Conservation (phyloP, 2,888 invertebrate genomes). For the Eurois occulta region DNA sequence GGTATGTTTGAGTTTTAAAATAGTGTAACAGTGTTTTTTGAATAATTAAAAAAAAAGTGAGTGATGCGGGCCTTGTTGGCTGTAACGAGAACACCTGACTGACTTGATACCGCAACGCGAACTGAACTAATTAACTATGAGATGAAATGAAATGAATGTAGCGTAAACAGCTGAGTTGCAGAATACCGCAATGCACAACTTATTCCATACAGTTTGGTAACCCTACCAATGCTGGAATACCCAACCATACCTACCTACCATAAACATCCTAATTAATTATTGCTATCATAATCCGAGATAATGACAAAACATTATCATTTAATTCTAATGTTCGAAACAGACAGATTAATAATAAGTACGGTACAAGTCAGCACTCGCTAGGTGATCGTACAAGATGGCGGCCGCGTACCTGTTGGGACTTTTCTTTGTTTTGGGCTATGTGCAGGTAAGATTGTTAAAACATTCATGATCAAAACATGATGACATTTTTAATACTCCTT, state of each 20-base stretch:
- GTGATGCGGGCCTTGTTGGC: too few species aligned
- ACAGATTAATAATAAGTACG: constrained; percentile 9
- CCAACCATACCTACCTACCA: constrained; percentile 23
- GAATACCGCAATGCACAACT: too few species aligned
- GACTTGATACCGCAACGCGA: too few species aligned
- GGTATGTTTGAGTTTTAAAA: too few species aligned
- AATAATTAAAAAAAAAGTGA: too few species aligned
- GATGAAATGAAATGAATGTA: too few species aligned
- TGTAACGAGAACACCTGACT: too few species aligned
- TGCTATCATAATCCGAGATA: constrained; percentile 54
- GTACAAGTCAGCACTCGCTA: constrained; percentile 23
- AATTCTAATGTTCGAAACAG: constrained; percentile 44
- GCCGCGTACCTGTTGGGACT: constrained; percentile 53
- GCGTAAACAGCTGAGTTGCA: too few species aligned
- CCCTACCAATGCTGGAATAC: constrained; percentile 27
- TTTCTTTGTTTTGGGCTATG: constrained; percentile 52
- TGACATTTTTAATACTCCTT: too few species aligned
- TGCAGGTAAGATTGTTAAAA: constrained; percentile 49
- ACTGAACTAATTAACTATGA: too few species aligned
- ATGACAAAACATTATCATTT: constrained; percentile 50
- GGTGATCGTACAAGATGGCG: constrained; percentile 42
- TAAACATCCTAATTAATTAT: constrained; percentile 52
- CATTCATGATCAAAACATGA: background rate
- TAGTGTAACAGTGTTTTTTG: too few species aligned
- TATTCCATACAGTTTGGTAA: constrained; percentile 27